These are phyloP conservation scores for Eidolon dupreanum DNA, from an alignment of 2,797 vertebrate genomes.

Conservation along the genomic window DNA sequence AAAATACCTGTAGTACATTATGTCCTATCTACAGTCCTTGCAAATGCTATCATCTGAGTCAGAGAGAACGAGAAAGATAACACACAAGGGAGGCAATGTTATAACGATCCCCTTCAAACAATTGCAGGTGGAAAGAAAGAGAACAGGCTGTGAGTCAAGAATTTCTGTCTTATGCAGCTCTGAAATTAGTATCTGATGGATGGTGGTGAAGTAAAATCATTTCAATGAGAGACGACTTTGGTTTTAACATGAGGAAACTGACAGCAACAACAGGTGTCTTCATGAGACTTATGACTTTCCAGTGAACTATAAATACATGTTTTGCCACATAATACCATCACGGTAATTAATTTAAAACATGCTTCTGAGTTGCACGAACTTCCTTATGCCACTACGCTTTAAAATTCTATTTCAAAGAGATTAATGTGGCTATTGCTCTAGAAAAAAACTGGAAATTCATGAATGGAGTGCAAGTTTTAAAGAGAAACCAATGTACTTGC, in stretches of 20 bases:
- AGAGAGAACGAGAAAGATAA: constrained; percentile 14
- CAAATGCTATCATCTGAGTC: constrained; percentile 67
- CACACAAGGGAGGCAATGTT: constrained; percentile 66
- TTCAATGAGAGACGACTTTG: not conserved
- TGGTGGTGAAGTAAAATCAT: constrained; percentile 52
- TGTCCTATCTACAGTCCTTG: constrained; percentile 43
- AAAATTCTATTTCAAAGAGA: constrained; percentile 60
- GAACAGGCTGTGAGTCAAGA: constrained; percentile 3
- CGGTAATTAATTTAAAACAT: constrained; percentile 34
- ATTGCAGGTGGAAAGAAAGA: constrained; percentile 49
- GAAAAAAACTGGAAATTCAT: constrained; percentile 67
- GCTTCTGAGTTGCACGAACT: constrained; percentile 39
- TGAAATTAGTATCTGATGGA: constrained; percentile 19
- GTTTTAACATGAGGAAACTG: not conserved
- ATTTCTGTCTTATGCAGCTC: constrained; percentile 1
- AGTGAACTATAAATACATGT: not conserved
- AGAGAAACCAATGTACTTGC: not conserved
- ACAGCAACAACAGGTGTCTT: constrained; percentile 34
- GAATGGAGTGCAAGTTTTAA: not conserved
- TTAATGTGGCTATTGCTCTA: constrained; percentile 23
- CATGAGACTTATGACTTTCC: not conserved
- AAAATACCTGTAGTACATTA: constrained; percentile 53
- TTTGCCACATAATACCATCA: constrained; percentile 18
- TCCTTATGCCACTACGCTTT: constrained; percentile 40
- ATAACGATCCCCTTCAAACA: not conserved